Percentiles rank a stretch among this genome's conserved stretches.
These are phyloP conservation scores for Myripristis murdjan DNA, from an alignment of 2,797 vertebrate genomes.

Conservation along the genomic window DNA sequence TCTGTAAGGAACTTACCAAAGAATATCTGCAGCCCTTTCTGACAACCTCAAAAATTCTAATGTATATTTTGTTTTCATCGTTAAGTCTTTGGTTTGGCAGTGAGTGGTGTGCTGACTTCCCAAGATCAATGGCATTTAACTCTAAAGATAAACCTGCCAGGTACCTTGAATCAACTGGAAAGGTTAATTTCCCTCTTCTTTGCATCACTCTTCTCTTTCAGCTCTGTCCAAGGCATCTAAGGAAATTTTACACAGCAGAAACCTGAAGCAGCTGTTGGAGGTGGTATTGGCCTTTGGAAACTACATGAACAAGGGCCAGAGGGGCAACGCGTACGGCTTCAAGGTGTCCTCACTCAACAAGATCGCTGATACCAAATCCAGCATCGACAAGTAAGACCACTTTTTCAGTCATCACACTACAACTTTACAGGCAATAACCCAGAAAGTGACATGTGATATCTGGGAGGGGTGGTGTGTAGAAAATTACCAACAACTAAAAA, in stretches of 20 bases:
- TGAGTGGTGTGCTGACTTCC: no score
- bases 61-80: no score
- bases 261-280: constrained; percentile 95
- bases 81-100: no score
- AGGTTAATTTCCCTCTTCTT: not conserved
- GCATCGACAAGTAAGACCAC: constrained; percentile 96
- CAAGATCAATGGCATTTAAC: no score
- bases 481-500: no score
- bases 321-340: constrained; percentile 97
- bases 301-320: constrained; percentile 99
- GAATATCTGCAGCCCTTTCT: not conserved
- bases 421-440: constrained; percentile 4
- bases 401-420: not conserved
- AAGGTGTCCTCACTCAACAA: constrained; percentile 99
- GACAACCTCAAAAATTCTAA: no score
- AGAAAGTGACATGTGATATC: constrained; percentile 1
- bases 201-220: constrained; percentile 57
- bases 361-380: constrained; percentile 98
- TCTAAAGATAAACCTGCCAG: not conserved
- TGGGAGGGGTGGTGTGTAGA: no score
- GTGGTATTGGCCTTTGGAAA: constrained; percentile 99
- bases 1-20: not conserved
- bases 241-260: constrained; percentile 92
- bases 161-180: not conserved
- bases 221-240: constrained; percentile 93